Evolutionary conservation across 2,797 vertebrate species (phyloP).

Genomic region (Onychomys arenicola): DNA sequence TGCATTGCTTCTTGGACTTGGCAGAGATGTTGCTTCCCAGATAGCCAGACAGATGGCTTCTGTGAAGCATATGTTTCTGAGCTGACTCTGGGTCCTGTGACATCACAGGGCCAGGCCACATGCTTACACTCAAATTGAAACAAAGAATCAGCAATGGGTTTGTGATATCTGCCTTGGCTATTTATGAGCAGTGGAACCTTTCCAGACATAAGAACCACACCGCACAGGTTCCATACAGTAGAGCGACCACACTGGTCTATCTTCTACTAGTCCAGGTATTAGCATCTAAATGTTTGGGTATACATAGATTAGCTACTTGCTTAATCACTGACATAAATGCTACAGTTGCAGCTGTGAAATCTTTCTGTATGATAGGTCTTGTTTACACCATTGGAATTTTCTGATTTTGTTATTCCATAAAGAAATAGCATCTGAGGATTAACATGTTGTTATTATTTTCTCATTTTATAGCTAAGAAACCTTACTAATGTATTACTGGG

Average conservation of each 20-base stretch:
- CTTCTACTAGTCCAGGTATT: neutral
- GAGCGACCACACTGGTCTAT: neutral
- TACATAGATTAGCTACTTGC: neutral
- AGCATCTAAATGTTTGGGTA: neutral
- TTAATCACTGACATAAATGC: neutral
- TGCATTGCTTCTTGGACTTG: neutral
- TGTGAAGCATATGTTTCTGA: neutral
- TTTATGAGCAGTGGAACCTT: neutral
- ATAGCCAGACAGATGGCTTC: neutral
- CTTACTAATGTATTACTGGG: neutral
- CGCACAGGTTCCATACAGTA: neutral
- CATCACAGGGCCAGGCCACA: neutral
- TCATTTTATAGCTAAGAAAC: slow-evolving; percentile 16
- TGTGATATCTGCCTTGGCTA: neutral
- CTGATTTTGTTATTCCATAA: slow-evolving; percentile 8
- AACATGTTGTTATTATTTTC: neutral
- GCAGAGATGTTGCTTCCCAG: neutral
- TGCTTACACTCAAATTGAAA: neutral
- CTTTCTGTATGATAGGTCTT: neutral
- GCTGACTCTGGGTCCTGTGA: neutral
- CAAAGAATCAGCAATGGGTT: neutral
- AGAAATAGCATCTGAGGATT: neutral
- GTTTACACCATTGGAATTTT: neutral
- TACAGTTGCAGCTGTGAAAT: neutral
- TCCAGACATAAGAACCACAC: neutral